Base-by-base conservation (phyloP, 2,888 invertebrate species). In the Nineta flava region DNA sequence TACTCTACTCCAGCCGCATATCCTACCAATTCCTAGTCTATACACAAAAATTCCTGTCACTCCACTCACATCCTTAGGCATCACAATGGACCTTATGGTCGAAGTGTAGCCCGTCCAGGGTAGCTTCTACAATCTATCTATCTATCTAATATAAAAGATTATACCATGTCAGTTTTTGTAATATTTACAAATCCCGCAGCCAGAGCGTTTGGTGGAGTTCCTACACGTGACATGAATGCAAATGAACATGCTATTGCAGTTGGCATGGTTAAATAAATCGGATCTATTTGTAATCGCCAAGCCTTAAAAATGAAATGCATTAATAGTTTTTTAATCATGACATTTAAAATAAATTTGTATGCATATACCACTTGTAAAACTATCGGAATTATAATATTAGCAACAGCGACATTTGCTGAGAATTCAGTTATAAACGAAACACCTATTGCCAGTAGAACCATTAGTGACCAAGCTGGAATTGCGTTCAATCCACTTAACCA, bases 151-250 rank as follows among this genome's bases (percentile, higher is more conserved):
- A n/a, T n/a, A n/a, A n/a, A n/a, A n/a, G n/a, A n/a, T n/a, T 69
- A 64, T 59, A 84, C 80, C 79, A 90, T 87, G 59, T 87, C 85
- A 52, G 77, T 74, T 7, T 86, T 84, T 54, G 77, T 78, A 67
- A 90, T 87, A 58, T 81, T 79, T 2, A 84, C 85, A 10, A 86
- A 85, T 1, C 85, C 86, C 16, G 87, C 87, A 0, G 87, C 92
- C 52, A 96, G 87, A 3, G 95, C 94, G 67, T 95, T 95, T 13
- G 94, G 93, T 2, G 94, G 93, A 0, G 94, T 94, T 46, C 92
- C 93, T 12, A 94, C 93, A 0, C 93, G 94, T 65, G 95, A 74
- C 74, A 91, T 91, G 75, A 93, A 88, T 9, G 87, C 91, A 72
- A 91, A 91, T 49, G 92, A 92, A 63, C 91, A 90, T 3, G 88